phyloP scores from a whole-genome alignment of 2,888 invertebrate species.

The Ophioninae sp. region DNA sequence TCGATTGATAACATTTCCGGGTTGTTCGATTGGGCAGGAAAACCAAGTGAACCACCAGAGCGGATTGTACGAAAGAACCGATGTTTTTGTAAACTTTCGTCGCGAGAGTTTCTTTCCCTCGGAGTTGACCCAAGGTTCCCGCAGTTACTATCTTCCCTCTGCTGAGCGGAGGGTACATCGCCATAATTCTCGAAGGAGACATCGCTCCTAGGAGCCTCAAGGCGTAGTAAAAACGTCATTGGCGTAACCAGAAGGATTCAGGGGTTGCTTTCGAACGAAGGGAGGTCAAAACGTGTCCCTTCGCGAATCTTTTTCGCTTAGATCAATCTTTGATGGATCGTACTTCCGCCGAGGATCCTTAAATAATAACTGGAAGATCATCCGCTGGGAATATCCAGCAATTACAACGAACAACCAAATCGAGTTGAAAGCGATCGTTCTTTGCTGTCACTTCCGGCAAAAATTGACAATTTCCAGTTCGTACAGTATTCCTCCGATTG shows the following conservation, averaged over 20 bases:
- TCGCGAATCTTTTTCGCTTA: too few species aligned
- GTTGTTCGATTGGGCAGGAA: not conserved
- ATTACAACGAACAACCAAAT: too few species aligned
- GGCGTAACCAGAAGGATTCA: too few species aligned
- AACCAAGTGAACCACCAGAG: constrained; percentile 22
- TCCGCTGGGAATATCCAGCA: too few species aligned
- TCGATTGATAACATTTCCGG: too few species aligned
- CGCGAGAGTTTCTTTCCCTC: constrained; percentile 19
- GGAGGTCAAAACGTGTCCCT: too few species aligned
- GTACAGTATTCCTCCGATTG: too few species aligned
- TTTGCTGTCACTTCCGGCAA: not conserved
- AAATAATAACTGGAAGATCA: too few species aligned
- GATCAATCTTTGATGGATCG: too few species aligned
- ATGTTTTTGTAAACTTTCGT: constrained; percentile 36
- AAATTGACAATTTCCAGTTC: not conserved
- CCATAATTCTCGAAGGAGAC: constrained; percentile 62
- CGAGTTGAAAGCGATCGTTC: not conserved
- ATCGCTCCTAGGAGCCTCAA: constrained; percentile 66
- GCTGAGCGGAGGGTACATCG: constrained; percentile 12
- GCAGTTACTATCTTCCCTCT: constrained; percentile 22
- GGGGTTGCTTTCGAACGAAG: too few species aligned
- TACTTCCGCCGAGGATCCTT: too few species aligned
- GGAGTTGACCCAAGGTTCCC: not conserved
- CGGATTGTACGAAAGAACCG: too few species aligned
- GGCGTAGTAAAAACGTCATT: constrained; percentile 68